Evolutionary conservation across 2,113 vertebrate genomes (phyloP).

Genomic region (Salminus brasiliensis): DNA sequence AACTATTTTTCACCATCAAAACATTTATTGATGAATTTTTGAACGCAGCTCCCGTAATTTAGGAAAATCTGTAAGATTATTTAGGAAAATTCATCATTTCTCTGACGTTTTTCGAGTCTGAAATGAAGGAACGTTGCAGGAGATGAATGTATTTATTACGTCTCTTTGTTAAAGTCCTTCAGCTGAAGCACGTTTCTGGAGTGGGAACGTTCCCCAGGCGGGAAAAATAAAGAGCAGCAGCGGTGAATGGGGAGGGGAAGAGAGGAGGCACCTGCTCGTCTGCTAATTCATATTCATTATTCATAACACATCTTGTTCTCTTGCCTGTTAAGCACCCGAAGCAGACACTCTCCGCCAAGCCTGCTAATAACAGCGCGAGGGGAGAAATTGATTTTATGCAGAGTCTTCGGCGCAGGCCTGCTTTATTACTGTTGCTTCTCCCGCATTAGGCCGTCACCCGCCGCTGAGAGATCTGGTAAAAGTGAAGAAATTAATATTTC

Average conservation of each 20-base stretch:
- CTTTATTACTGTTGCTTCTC: background rate
- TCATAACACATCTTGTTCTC: conserved; percentile 6
- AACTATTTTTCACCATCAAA: too few relatives aligned
- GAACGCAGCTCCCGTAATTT: too few relatives aligned
- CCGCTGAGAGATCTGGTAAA: background rate
- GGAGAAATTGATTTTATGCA: background rate
- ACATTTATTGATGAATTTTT: too few relatives aligned
- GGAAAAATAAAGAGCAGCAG: background rate
- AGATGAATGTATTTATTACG: too few relatives aligned
- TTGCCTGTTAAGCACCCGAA: conserved; percentile 8
- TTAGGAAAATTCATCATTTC: too few relatives aligned
- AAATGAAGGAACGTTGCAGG: too few relatives aligned
- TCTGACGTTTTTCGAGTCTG: too few relatives aligned
- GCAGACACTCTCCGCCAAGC: background rate
- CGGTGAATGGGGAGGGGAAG: background rate
- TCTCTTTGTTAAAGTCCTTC: background rate
- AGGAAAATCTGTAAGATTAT: too few relatives aligned
- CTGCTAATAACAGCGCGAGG: conserved; percentile 1
- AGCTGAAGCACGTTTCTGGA: too few relatives aligned
- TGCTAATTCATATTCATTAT: conserved; percentile 14
- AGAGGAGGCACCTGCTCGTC: background rate
- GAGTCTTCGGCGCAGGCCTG: background rate
- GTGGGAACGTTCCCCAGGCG: background rate
- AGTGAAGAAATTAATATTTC: background rate
- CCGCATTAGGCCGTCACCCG: background rate